Conservation (phyloP, 2,113 vertebrate species). For the Macaca nemestrina region DNA sequence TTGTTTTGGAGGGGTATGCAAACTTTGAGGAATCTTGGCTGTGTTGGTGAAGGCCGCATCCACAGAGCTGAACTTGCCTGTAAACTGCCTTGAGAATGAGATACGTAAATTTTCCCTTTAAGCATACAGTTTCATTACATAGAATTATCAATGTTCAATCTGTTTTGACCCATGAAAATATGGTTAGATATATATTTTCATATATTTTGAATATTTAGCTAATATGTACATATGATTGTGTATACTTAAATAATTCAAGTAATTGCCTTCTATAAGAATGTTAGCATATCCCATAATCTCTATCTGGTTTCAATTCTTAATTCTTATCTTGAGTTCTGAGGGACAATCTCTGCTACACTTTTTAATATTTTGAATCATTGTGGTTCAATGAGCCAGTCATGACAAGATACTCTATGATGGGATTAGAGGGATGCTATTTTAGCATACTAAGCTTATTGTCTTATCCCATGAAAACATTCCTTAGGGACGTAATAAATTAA, state of each 20-base stretch:
- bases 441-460: not conserved
- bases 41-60: not conserved
- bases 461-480: not conserved
- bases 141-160: not conserved
- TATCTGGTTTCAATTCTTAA: not conserved
- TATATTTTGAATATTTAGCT: not conserved
- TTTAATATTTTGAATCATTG: not conserved
- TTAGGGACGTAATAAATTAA: not conserved
- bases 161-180: not conserved
- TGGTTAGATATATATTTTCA: conserved; percentile 3
- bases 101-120: conserved; percentile 7
- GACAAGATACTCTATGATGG: not conserved
- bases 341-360: not conserved
- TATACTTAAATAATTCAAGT: not conserved
- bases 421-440: not conserved
- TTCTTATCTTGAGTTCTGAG: not conserved
- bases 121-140: not conserved
- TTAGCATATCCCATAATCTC: not conserved
- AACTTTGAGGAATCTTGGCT: not conserved
- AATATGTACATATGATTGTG: not conserved
- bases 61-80: not conserved
- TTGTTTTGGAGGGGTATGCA: not conserved
- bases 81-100: not conserved
- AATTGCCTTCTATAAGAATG: not conserved
- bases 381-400: not conserved